phyloP scores from a whole-genome alignment of 2,888 invertebrate species.

The Mechanitis messenoides region DNA sequence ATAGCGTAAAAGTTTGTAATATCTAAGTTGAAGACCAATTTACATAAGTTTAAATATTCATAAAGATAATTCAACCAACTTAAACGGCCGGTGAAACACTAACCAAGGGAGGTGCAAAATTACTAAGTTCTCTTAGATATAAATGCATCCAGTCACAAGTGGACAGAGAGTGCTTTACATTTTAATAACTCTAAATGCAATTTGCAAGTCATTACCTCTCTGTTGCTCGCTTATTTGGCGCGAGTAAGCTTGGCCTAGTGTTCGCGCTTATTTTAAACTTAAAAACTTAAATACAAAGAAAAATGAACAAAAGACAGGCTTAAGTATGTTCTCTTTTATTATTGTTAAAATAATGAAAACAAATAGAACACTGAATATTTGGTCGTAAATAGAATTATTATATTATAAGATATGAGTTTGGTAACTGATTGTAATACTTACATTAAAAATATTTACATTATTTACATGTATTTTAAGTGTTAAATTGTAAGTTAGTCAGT shows the following conservation, averaged over 20 bases:
- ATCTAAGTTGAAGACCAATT: not conserved
- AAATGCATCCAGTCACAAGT: constrained; percentile 10
- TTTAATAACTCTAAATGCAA: constrained; percentile 26
- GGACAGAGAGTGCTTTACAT: constrained; percentile 20
- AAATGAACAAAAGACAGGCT: not conserved
- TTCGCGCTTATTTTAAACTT: not conserved
- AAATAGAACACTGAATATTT: not conserved
- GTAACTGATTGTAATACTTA: too few species aligned
- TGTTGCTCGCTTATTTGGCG: constrained; percentile 11
- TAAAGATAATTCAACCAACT: not conserved
- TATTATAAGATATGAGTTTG: too few species aligned
- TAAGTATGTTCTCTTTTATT: not conserved
- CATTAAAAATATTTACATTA: too few species aligned
- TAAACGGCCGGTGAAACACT: too few species aligned
- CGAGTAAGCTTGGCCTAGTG: constrained; percentile 3
- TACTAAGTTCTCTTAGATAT: constrained; percentile 1
- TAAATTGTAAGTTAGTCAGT: too few species aligned
- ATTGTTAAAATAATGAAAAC: not conserved
- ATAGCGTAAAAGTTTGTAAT: not conserved
- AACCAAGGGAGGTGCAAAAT: not conserved
- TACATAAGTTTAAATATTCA: not conserved
- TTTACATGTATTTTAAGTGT: too few species aligned
- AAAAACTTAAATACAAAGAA: not conserved
- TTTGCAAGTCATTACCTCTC: constrained; percentile 24
- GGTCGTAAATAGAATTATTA: too few species aligned